phyloP scores from a whole-genome alignment of 2,113 vertebrate species.

The Calonectris borealis region DNA sequence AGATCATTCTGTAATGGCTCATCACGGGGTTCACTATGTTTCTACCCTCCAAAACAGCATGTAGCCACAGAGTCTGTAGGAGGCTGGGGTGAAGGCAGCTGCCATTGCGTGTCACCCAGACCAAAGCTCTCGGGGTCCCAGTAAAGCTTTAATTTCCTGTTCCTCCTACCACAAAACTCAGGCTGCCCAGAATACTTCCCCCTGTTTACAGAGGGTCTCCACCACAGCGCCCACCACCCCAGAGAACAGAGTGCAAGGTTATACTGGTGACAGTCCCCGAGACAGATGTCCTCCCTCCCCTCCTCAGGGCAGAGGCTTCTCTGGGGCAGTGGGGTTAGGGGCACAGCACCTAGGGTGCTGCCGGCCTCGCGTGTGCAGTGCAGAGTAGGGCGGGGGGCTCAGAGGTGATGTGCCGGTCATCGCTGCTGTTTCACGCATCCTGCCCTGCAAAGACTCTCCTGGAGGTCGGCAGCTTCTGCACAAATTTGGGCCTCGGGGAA shows the following conservation, averaged over 20 bases:
- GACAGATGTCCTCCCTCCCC: neutral
- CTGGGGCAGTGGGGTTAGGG: neutral
- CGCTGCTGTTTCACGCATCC: neutral
- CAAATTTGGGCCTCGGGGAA: neutral
- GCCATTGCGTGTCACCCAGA: neutral
- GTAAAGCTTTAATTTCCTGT: neutral
- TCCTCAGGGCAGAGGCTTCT: neutral
- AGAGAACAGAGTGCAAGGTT: neutral
- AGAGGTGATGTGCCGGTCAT: neutral
- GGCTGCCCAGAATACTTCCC: neutral
- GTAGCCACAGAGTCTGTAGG: neutral
- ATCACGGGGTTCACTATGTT: neutral
- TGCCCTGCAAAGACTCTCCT: neutral
- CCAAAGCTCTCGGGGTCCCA: neutral
- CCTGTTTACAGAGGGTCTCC: neutral
- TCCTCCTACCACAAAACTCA: neutral
- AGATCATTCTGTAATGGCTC: neutral
- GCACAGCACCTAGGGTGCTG: neutral
- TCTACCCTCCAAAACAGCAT: neutral
- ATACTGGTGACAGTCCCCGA: neutral
- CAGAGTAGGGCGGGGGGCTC: neutral
- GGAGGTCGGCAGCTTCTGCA: neutral
- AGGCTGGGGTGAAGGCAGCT: neutral
- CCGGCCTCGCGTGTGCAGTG: rapidly evolving
- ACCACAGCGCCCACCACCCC: too few species aligned